These are phyloP conservation scores for Rallus limicola DNA, from an alignment of 2,113 vertebrate genomes.

Conservation along the genomic window DNA sequence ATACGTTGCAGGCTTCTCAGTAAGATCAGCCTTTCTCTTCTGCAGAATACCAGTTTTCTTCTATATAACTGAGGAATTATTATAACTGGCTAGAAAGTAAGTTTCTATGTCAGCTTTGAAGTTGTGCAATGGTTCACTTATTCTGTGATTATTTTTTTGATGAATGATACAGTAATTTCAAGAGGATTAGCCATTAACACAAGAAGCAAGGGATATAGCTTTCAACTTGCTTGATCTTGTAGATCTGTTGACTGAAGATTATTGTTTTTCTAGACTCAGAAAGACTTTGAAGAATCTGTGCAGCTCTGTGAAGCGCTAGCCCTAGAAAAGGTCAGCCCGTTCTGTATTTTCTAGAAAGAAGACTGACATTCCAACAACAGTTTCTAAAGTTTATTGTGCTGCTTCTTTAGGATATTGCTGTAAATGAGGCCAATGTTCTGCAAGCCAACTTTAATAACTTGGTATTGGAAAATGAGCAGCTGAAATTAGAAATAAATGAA, in stretches of 20 bases:
- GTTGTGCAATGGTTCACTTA: neutral
- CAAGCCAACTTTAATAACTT: conserved; percentile 75
- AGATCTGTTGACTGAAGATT: neutral
- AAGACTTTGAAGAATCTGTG: conserved; percentile 80
- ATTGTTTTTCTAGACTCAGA: conserved; percentile 56
- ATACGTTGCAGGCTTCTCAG: neutral
- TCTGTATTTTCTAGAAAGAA: neutral
- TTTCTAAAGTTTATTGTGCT: neutral
- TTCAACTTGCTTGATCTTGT: neutral
- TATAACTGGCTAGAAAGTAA: neutral
- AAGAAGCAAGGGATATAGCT: neutral
- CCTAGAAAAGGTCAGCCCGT: conserved; percentile 79
- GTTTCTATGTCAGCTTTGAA: neutral
- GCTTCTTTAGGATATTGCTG: conserved; percentile 72
- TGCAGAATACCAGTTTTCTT: neutral
- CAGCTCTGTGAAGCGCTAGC: conserved; percentile 83
- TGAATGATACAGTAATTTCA: neutral
- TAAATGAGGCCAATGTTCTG: conserved; percentile 71
- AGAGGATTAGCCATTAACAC: neutral
- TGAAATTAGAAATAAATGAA: conserved; percentile 78
- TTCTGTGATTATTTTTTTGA: neutral
- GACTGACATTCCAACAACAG: neutral
- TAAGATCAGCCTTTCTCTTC: neutral
- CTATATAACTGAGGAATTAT: neutral
- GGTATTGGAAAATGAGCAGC: conserved; percentile 72